Evolutionary conservation across 1,140 invertebrate species (phyloP), one percentile per base, ranked within the genome.

Genomic region (Formica exsecta): DNA sequence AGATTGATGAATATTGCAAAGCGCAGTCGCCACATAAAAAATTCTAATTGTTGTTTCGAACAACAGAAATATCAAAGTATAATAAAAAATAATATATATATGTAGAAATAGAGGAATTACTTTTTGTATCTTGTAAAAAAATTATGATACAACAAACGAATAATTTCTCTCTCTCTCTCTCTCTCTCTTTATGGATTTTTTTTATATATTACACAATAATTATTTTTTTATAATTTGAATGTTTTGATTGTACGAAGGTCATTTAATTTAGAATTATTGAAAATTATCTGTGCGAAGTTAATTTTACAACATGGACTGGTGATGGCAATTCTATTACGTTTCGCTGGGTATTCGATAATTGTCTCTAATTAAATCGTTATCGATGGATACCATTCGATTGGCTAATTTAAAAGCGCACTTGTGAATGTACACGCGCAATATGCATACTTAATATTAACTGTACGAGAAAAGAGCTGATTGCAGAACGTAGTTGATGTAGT

Each of bases 311-410:
- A 32, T 16, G 41, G 25, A 0, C 25, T 1, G 19, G 19, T 59
- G 22, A 16, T 44, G 25, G 36, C n/a, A n/a, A 36, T 29, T 61
- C 38, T 61, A 61, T 83, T 83, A 80, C 48, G 70, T 74, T 48
- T 71, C 11, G 25, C 48, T 57, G 32, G 48, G 48, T 13, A 57
- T 57, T 80, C 48, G 22, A 80, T 73, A 73, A 83, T 83, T 74
- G 54, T 83, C 68, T 83, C 68, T 74, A 83, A 83, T 83, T 83
- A 73, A 74, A 74, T 81, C 54, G 54, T 81, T 51, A 51, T 73
- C 41, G 54, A 44, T 19, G 38, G 68, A 6, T n/a, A 25, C 65
- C 36, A 54, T 74, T 74, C 41, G 25, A 44, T 74, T 44, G 38
- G 54, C 38, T 83, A 59, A 73, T 83, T 83, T 74, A 62, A 61